Evolutionary conservation across 2,113 vertebrate genomes (phyloP), one percentile per base, ranked within the genome.

Genomic region (Brachyistius frenatus): DNA sequence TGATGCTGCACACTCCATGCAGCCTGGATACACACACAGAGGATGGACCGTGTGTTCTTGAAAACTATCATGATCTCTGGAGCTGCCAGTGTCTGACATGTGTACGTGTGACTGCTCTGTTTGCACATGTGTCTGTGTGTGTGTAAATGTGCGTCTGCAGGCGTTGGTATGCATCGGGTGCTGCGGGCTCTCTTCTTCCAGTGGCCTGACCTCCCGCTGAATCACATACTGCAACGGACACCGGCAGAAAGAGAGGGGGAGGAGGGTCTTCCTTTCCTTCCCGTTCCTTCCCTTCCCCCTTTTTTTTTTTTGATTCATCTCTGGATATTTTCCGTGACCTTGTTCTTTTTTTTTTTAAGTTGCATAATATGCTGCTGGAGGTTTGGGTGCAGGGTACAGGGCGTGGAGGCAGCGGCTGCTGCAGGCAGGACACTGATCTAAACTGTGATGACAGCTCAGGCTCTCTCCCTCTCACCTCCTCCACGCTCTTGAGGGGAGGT

Each of bases 381-480:
- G 88, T 91, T 86, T 86, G 68, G 81, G 77, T 49, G 56, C 58
- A 74, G 80, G 84, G 86, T 64, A 76, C 74, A 66, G 81, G 63
- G 50, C 66, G 66, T 52, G 60, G 76, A 82, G 72, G 83, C 67
- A 70, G 82, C 4, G 16, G 54, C 33, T 35, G 76, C 77, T 60
- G 66, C 69, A 72, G 67, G 85, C 71, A 71, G 85, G 83, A 78
- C 77, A 82, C 60, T 87, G 86, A 92, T 88, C 86, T 92, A 89
- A 93, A 84, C 86, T 80, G 73, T 83, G 83, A 78, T 86, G 88
- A 88, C 92, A 94, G 89, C 82, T 86, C 37, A 35, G 85, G 78
- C 75, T 90, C 81, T 76, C 84, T 85, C 84, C 62, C 87, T 91
- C 86, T 89, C 85, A 90, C 85, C 86, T 89, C 89, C 84, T 86